These are phyloP conservation scores for Otis tarda DNA, from an alignment of 2,113 vertebrate species.

Conservation along the genomic window DNA sequence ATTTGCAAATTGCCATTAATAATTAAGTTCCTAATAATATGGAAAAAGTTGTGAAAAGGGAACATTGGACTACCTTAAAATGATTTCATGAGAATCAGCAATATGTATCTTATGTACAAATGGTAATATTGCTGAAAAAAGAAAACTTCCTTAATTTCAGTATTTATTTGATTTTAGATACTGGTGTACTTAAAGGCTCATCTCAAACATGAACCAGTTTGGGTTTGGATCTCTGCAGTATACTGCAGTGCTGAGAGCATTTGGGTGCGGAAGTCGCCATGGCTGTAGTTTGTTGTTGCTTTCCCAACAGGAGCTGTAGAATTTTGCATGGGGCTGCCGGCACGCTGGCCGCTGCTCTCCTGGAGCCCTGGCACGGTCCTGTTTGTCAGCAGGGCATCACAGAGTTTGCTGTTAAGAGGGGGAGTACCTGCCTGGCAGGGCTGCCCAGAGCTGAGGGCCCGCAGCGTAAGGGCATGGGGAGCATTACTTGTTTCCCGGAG, in stretches of 20 bases:
- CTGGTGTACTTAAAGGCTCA: not conserved
- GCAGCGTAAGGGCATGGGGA: not conserved
- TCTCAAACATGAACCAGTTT: not conserved
- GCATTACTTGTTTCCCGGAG: not conserved
- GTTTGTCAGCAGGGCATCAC: not conserved
- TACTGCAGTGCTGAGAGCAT: not conserved
- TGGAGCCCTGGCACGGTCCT: accelerated
- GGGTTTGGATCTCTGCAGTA: not conserved
- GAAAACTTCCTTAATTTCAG: not conserved
- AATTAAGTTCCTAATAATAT: not conserved
- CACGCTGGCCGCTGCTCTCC: accelerated
- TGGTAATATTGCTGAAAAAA: not conserved
- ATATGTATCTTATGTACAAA: not conserved
- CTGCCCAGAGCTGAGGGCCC: not conserved
- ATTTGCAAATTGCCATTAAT: constrained; percentile 30
- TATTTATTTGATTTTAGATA: not conserved
- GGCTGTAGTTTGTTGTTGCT: not conserved
- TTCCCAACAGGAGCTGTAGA: not conserved
- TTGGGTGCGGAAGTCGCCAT: not conserved
- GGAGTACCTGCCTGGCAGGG: not conserved
- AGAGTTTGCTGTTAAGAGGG: accelerated
- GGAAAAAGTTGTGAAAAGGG: not conserved
- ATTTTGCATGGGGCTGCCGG: not conserved
- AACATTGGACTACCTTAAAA: not conserved
- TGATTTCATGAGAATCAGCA: not conserved